Evolutionary conservation across 2,888 invertebrate genomes (phyloP).

Genomic region (Deilephila porcellus): DNA sequence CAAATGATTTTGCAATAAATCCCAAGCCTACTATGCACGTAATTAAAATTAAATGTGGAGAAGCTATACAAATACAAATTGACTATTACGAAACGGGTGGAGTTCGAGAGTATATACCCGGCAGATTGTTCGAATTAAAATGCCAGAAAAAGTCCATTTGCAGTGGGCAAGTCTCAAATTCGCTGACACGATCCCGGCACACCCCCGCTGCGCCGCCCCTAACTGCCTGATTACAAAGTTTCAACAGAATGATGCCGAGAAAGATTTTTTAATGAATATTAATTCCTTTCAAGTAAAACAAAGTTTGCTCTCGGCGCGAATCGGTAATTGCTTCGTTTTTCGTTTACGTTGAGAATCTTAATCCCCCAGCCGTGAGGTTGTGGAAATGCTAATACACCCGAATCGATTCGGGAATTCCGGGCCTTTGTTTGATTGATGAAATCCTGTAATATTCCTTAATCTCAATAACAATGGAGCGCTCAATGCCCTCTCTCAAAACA

Average conservation of each 20-base stretch:
- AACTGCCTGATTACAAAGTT: constrained; percentile 81
- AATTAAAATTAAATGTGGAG: constrained; percentile 53
- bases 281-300: constrained; percentile 80
- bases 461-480: constrained; percentile 32
- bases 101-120: constrained; percentile 44
- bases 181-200: constrained; percentile 61
- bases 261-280: constrained; percentile 84
- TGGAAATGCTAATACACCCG: constrained; percentile 56
- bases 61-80: constrained; percentile 43
- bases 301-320: constrained; percentile 76
- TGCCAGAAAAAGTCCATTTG: constrained; percentile 70
- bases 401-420: constrained; percentile 33
- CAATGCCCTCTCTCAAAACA: constrained; percentile 31
- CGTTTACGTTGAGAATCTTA: constrained; percentile 66
- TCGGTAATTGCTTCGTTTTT: constrained; percentile 78
- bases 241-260: constrained; percentile 75
- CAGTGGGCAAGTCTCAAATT: constrained; percentile 70
- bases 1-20: no score
- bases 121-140: constrained; percentile 64
- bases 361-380: constrained; percentile 57
- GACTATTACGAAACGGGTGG: constrained; percentile 43
- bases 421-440: constrained; percentile 44
- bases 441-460: constrained; percentile 41
- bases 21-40: constrained; percentile 49
- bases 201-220: constrained; percentile 42